Percentiles rank a stretch among this genome's conserved stretches.
phyloP scores from a whole-genome alignment of 2,113 vertebrate species.

The Rhodinocichla rosea region DNA sequence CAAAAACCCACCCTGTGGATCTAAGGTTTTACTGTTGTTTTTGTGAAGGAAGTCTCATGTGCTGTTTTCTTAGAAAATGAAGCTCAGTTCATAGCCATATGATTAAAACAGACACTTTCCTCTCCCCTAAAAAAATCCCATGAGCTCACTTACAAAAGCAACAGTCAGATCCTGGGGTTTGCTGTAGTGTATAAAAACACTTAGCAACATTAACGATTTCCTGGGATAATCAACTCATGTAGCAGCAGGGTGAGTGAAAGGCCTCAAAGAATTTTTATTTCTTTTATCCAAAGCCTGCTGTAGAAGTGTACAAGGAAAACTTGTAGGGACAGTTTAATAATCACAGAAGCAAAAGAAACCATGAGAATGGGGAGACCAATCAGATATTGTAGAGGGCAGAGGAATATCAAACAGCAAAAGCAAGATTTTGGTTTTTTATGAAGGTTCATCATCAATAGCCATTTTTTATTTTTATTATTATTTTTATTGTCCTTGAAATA shows the following conservation, averaged over 20 bases:
- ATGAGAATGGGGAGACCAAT: not conserved
- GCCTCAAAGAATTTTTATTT: not conserved
- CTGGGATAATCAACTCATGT: not conserved
- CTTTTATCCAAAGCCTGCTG: not conserved
- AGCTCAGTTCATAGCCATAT: not conserved
- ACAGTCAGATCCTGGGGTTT: conserved; percentile 1
- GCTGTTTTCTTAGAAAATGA: conserved; percentile 33
- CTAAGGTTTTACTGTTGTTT: conserved; percentile 2
- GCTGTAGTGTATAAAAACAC: not conserved
- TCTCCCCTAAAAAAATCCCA: not conserved
- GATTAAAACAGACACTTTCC: conserved; percentile 10
- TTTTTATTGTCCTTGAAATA: not conserved
- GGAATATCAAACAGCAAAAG: not conserved
- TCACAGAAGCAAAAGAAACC: not conserved
- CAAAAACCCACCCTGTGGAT: not conserved
- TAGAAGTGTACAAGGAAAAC: not conserved
- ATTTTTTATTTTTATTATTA: not conserved
- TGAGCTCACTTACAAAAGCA: conserved; percentile 31
- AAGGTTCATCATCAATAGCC: not conserved
- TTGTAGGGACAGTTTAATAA: not conserved
- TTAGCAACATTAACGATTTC: conserved; percentile 20
- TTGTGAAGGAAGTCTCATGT: not conserved
- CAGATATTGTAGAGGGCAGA: not conserved
- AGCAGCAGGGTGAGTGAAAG: not conserved
- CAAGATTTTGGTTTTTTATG: not conserved